These are phyloP conservation scores for Crax fasciolata DNA, from an alignment of 2,797 vertebrate species.

Conservation along the genomic window DNA sequence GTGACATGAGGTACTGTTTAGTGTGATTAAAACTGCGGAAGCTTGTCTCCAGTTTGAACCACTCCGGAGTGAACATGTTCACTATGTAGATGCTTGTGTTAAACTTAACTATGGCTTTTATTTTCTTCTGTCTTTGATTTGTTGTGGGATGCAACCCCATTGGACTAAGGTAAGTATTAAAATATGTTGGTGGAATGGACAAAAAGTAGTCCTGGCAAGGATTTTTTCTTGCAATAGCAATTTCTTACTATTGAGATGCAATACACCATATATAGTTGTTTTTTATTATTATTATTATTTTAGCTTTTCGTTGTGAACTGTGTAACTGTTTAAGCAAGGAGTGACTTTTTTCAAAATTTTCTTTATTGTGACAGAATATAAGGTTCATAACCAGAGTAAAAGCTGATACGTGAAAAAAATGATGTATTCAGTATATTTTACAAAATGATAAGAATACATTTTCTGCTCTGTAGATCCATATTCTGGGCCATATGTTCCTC, in stretches of 20 bases:
- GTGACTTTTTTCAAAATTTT: neutral
- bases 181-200: neutral
- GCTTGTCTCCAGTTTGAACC: neutral
- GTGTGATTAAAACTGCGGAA: neutral
- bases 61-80: rapidly evolving
- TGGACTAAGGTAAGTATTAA: slow-evolving; percentile 32
- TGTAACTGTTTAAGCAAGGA: neutral
- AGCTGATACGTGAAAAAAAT: neutral
- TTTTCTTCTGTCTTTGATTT: neutral
- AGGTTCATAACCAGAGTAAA: neutral
- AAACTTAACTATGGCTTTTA: neutral
- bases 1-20: neutral
- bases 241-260: neutral
- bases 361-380: neutral
- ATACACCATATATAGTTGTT: too few relatives aligned
- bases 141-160: neutral
- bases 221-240: neutral
- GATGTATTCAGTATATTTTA: slow-evolving; percentile 28
- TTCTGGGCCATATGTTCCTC: slow-evolving; percentile 51
- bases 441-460: neutral
- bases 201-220: neutral
- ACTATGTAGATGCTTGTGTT: neutral
- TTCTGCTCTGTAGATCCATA: slow-evolving; percentile 9
- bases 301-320: neutral
- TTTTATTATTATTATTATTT: neutral